These are phyloP conservation scores for Epicampocera succincta DNA, from an alignment of 2,888 invertebrate genomes.

Conservation along the genomic window DNA sequence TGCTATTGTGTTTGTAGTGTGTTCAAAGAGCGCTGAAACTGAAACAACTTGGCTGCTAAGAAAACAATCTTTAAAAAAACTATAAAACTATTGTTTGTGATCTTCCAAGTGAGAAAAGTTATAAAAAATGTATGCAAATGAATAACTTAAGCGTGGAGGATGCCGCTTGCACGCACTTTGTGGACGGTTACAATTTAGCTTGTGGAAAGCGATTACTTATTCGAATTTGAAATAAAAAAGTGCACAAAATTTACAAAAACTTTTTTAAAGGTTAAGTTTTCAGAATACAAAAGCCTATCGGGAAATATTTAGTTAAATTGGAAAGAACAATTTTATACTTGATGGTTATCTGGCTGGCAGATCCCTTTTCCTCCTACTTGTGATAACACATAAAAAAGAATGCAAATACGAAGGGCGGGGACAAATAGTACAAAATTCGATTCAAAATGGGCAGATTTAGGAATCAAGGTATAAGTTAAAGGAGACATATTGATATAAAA, in stretches of 20 bases:
- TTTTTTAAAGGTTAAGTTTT: background rate
- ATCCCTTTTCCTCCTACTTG: too few species aligned
- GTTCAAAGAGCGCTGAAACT: conserved; percentile 34
- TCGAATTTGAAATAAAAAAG: conserved; percentile 21
- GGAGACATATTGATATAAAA: too few species aligned
- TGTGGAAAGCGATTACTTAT: conserved; percentile 16
- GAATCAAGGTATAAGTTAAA: too few species aligned
- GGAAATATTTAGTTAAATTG: too few species aligned
- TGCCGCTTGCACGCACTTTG: conserved; percentile 10
- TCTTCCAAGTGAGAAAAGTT: conserved; percentile 45
- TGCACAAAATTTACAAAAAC: conserved; percentile 17
- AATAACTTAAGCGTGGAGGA: conserved; percentile 18
- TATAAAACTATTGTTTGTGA: conserved; percentile 55
- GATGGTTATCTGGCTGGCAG: too few species aligned
- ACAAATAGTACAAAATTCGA: too few species aligned
- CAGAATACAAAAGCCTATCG: too few species aligned
- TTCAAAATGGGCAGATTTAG: too few species aligned
- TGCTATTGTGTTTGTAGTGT: conserved; percentile 23
- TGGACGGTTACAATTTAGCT: conserved; percentile 12
- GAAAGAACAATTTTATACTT: too few species aligned
- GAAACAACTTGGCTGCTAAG: conserved; percentile 19
- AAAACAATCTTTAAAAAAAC: conserved; percentile 18
- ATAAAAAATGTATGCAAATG: conserved; percentile 31
- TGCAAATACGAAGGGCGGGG: too few species aligned
- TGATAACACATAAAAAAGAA: too few species aligned